A percentile compares a stretch with the other conserved stretches of the same genome.
Conservation (phyloP, 2,797 vertebrate genomes). For the Poecilia velifera region DNA sequence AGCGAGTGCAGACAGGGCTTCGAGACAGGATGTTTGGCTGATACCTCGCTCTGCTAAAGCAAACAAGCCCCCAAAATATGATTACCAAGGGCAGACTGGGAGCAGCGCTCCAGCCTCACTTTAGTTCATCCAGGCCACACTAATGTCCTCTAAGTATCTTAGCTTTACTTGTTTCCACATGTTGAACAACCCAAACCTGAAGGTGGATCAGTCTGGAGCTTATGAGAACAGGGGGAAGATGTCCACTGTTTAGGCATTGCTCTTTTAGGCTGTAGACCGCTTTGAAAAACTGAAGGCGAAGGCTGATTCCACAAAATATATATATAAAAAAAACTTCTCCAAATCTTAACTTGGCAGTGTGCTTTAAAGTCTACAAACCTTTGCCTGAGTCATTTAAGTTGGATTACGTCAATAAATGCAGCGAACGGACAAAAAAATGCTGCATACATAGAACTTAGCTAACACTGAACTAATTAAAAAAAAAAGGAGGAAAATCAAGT, state of each 20-base stretch:
- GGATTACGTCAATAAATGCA: not conserved
- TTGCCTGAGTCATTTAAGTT: not conserved
- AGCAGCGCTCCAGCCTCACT: conserved; percentile 61
- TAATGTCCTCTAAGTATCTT: conserved; percentile 64
- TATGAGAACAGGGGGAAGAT: not conserved
- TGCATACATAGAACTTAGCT: not conserved
- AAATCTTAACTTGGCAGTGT: not conserved
- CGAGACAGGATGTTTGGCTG: conserved; percentile 88
- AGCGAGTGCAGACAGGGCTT: conserved; percentile 76
- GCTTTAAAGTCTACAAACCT: not conserved
- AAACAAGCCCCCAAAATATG: conserved; percentile 87
- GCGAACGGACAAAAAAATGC: not conserved
- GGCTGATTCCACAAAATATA: not conserved
- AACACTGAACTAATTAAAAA: not conserved
- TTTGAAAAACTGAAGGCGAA: not conserved
- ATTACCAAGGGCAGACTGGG: conserved; percentile 75
- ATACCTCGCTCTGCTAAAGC: conserved; percentile 85
- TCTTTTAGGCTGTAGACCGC: not conserved
- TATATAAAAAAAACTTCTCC: not conserved
- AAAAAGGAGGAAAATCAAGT: no score
- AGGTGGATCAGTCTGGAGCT: conserved; percentile 29
- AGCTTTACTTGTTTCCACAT: conserved; percentile 62
- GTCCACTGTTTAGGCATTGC: not conserved
- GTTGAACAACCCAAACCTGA: conserved; percentile 38
- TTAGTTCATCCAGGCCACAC: conserved; percentile 52